Percentiles rank a stretch among this genome's conserved stretches.
phyloP scores from a whole-genome alignment of 2,113 vertebrate species.

The Megaleporinus macrocephalus region DNA sequence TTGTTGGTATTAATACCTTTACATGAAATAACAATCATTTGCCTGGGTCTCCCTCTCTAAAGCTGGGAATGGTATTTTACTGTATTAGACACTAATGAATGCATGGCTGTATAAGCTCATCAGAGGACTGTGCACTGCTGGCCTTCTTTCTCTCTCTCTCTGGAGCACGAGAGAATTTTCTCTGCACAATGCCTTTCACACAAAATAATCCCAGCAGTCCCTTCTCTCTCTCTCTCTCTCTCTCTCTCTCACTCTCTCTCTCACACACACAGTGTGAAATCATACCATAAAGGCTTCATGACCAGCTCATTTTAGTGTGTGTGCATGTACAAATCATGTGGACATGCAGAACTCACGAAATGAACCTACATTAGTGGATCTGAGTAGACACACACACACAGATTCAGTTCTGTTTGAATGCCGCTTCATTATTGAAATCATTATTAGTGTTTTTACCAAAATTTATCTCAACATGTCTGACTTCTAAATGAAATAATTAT shows the following conservation, averaged over 20 bases:
- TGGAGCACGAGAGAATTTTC: constrained; percentile 15
- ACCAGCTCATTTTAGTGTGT: neutral
- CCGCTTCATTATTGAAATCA: constrained; percentile 45
- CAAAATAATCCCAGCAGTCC: constrained; percentile 13
- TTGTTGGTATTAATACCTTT: constrained; percentile 49
- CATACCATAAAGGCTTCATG: neutral
- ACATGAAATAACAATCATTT: constrained; percentile 33
- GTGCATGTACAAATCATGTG: neutral
- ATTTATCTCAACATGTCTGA: constrained; percentile 33
- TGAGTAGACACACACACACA: neutral
- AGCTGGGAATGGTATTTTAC: constrained; percentile 29
- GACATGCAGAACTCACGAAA: neutral
- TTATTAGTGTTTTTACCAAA: constrained; percentile 39
- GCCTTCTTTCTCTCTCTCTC: neutral
- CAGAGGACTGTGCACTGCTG: neutral
- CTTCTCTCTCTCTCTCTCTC: neutral
- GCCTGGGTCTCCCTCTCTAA: constrained; percentile 18
- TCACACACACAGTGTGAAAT: neutral
- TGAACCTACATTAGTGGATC: neutral
- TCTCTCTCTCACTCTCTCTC: too few species aligned
- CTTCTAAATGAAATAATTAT: constrained; percentile 60
- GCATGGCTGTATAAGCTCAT: constrained; percentile 43
- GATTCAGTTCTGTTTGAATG: constrained; percentile 1
- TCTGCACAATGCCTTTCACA: constrained; percentile 26
- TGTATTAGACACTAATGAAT: constrained; percentile 51